Percentiles rank a stretch among this genome's conserved stretches.
phyloP scores from a whole-genome alignment of 2,113 vertebrate species.

The Aptenodytes forsteri region DNA sequence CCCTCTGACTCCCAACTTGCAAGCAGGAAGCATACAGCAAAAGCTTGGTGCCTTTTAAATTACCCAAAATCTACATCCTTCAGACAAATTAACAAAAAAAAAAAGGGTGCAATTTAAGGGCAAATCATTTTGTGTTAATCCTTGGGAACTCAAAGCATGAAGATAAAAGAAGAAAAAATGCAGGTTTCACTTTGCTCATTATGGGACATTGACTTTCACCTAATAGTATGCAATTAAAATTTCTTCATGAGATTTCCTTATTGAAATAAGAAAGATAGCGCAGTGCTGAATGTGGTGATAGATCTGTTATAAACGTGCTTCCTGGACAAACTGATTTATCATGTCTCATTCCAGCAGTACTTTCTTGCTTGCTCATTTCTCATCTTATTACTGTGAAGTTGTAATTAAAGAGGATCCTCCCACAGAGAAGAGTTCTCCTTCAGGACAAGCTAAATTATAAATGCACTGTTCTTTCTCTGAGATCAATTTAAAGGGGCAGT shows the following conservation, averaged over 20 bases:
- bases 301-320: conserved; percentile 73
- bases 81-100: conserved; percentile 56
- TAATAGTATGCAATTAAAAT: conserved; percentile 80
- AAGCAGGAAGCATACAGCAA: conserved; percentile 52
- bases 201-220: conserved; percentile 77
- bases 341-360: conserved; percentile 74
- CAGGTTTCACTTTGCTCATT: conserved; percentile 76
- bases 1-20: conserved; percentile 55
- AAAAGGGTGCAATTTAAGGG: conserved; percentile 55
- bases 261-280: conserved; percentile 74
- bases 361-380: conserved; percentile 76
- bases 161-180: conserved; percentile 73
- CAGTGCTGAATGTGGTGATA: conserved; percentile 67
- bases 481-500: conserved; percentile 56
- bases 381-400: conserved; percentile 80
- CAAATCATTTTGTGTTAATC: conserved; percentile 69
- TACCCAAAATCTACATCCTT: conserved; percentile 67
- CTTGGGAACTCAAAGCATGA: conserved; percentile 62
- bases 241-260: conserved; percentile 74
- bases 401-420: conserved; percentile 80
- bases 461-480: conserved; percentile 53
- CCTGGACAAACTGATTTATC: conserved; percentile 80
- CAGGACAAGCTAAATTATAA: conserved; percentile 73
- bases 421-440: conserved; percentile 67
- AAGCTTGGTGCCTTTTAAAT: conserved; percentile 60